A percentile compares a stretch with the other conserved stretches of the same genome.
Conservation (phyloP, 2,888 invertebrate genomes). For the Melieria crassipennis region DNA sequence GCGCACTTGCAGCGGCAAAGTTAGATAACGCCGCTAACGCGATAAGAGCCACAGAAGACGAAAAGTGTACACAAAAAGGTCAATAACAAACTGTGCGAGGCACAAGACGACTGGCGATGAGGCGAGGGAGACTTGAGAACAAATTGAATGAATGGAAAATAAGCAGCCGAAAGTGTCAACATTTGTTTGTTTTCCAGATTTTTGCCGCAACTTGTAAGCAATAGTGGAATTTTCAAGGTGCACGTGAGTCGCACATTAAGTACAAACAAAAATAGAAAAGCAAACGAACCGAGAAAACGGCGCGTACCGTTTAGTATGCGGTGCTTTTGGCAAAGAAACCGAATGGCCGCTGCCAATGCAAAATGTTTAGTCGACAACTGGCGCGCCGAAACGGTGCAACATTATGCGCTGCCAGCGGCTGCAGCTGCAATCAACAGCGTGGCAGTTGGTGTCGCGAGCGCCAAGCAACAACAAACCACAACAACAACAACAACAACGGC, state of each 20-base stretch:
- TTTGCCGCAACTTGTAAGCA: neutral
- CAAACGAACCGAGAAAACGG: neutral
- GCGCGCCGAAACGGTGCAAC: neutral
- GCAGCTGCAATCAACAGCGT: neutral
- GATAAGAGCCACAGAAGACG: neutral
- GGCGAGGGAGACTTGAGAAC: neutral
- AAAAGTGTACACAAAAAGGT: neutral
- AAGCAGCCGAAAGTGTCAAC: neutral
- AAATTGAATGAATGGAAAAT: neutral
- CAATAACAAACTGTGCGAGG: neutral
- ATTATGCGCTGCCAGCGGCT: neutral
- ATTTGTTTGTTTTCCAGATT: neutral
- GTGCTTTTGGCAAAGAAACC: neutral
- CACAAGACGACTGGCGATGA: neutral
- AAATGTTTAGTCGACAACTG: too few relatives aligned
- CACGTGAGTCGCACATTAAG: slow-evolving; percentile 4
- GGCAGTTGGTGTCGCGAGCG: neutral
- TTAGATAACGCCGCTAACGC: too few relatives aligned
- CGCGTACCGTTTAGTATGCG: neutral
- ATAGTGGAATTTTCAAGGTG: neutral
- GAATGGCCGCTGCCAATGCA: neutral
- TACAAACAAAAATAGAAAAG: neutral
- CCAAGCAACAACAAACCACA: neutral
- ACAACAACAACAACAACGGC: slow-evolving; percentile 1
- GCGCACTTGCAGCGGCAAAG: too few relatives aligned